Evolutionary conservation across 2,888 invertebrate genomes (phyloP).

Genomic region (Bellardia bayeri): DNA sequence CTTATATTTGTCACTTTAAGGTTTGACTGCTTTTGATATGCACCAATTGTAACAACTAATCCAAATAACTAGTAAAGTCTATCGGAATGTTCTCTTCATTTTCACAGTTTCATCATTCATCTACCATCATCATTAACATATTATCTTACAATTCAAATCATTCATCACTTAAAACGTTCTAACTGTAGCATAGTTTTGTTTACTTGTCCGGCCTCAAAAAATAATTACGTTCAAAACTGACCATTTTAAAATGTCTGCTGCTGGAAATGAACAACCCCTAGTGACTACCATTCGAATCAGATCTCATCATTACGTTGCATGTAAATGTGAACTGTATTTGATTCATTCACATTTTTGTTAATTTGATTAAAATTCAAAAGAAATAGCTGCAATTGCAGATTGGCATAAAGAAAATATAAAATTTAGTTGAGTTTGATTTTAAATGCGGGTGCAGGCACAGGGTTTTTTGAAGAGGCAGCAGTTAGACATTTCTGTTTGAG

Average conservation of each 20-base stretch:
- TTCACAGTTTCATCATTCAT: background rate
- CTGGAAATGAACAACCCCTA: background rate
- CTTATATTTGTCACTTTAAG: background rate
- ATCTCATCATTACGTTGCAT: background rate
- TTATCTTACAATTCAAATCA: background rate
- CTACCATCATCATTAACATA: constrained; percentile 24
- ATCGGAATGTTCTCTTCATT: constrained; percentile 2
- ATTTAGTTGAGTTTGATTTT: background rate
- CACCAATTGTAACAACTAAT: background rate
- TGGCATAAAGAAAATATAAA: background rate
- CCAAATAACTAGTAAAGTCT: background rate
- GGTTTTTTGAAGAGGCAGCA: background rate
- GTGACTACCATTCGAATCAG: background rate
- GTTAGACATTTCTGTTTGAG: background rate
- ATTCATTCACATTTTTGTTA: constrained; percentile 10
- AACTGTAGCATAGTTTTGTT: background rate
- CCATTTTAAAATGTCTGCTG: background rate
- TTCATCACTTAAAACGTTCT: background rate
- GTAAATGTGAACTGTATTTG: background rate
- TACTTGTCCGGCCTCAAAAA: background rate
- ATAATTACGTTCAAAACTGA: constrained; percentile 22
- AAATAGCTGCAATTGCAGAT: background rate
- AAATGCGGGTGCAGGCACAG: constrained; percentile 1
- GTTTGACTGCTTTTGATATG: background rate
- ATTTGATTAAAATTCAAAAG: constrained; percentile 40